Percentiles rank a stretch among this genome's conserved stretches.
These are phyloP conservation scores for Orestias chungarensis DNA, from an alignment of 2,797 vertebrate genomes.

Conservation along the genomic window DNA sequence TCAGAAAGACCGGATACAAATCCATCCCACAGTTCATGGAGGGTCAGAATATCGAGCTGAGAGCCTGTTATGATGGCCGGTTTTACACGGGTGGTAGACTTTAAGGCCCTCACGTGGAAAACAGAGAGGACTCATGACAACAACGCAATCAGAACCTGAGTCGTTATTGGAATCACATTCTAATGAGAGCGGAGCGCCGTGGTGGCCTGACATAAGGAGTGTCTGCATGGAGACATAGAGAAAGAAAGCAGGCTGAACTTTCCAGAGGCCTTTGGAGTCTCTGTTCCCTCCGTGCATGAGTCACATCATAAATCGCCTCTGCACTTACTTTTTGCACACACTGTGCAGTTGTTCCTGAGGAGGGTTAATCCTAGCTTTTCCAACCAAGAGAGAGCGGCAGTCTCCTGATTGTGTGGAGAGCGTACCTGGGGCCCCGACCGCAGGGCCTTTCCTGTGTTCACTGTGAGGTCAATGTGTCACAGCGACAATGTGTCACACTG, in stretches of 20 bases:
- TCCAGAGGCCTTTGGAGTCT: conserved; percentile 3
- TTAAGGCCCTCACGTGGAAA: background rate
- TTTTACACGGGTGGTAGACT: background rate
- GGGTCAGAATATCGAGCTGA: background rate
- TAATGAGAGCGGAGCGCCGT: background rate
- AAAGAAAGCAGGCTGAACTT: background rate
- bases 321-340: background rate
- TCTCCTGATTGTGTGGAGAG: background rate
- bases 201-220: background rate
- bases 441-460: background rate
- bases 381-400: background rate
- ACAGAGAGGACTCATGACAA: background rate
- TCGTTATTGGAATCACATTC: conserved; percentile 9
- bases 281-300: background rate
- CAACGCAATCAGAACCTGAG: conserved; percentile 3
- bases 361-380: background rate
- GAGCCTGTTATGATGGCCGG: background rate
- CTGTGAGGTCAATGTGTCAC: conserved; percentile 28
- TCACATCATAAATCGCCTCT: conserved; percentile 12
- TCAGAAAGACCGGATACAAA: background rate
- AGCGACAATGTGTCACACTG: conserved; percentile 12
- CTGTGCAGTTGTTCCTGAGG: conserved; percentile 20
- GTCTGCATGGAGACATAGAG: no score
- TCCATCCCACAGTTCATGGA: background rate
- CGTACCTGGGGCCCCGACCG: background rate